Conservation (phyloP, 2,797 vertebrate genomes). For the Parauchenoglanis ngamensis region DNA sequence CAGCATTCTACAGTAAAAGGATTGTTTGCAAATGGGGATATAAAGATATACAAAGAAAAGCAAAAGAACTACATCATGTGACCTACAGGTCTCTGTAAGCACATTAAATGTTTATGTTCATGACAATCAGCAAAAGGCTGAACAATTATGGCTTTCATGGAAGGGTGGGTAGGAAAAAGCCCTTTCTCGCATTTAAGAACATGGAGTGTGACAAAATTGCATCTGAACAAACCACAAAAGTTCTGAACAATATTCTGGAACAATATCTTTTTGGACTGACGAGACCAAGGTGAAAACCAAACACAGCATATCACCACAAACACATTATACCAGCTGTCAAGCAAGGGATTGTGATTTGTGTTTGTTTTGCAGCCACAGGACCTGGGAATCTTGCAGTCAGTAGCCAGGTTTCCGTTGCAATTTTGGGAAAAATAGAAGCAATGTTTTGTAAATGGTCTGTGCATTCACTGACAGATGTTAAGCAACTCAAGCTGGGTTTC, state of each 20-base stretch:
- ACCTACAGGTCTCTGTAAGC: no score
- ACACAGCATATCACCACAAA: not conserved
- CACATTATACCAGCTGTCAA: not conserved
- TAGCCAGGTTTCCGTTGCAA: no score
- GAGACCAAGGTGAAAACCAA: not conserved
- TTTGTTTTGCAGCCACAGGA: not conserved
- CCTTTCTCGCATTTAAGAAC: not conserved
- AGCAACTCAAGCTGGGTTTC: no score
- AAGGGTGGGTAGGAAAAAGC: not conserved
- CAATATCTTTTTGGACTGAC: no score
- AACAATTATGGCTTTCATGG: not conserved
- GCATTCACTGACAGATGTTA: no score
- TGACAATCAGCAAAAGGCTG: no score
- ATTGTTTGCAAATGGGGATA: no score
- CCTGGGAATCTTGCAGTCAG: not conserved
- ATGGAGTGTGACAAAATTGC: not conserved
- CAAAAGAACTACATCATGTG: not conserved
- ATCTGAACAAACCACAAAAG: not conserved
- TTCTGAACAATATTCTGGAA: no score
- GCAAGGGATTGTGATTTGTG: not conserved
- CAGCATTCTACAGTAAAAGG: not conserved
- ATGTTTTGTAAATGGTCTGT: no score
- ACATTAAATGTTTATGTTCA: no score
- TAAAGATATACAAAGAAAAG: no score
- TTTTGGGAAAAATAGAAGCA: no score